These are phyloP conservation scores for Panurus biarmicus DNA, from an alignment of 2,113 vertebrate genomes.

Conservation along the genomic window DNA sequence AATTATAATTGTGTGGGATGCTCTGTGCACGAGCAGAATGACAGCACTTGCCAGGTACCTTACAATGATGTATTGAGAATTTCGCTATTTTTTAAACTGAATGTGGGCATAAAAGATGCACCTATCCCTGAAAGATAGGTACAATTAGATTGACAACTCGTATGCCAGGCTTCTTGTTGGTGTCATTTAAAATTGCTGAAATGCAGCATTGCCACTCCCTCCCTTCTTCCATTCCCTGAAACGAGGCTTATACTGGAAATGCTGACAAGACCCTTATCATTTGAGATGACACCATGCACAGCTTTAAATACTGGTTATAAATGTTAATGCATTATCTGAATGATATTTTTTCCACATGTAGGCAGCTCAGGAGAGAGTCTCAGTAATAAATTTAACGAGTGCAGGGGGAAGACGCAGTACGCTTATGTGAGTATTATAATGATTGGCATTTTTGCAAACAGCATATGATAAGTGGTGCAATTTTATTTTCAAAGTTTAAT, in stretches of 20 bases:
- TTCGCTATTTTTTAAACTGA: not conserved
- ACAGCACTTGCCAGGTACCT: not conserved
- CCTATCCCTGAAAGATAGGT: not conserved
- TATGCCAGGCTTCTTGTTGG: not conserved
- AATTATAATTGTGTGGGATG: not conserved
- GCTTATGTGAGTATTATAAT: slow-evolving; percentile 43
- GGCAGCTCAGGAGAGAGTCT: slow-evolving; percentile 8
- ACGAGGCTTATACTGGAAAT: not conserved
- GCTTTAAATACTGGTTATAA: slow-evolving; percentile 48
- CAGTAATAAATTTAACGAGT: slow-evolving; percentile 30
- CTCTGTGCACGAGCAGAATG: not conserved
- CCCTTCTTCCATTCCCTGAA: not conserved
- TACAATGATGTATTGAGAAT: not conserved
- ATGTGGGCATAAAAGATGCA: not conserved
- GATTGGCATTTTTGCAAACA: slow-evolving; percentile 56
- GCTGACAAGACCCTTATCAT: slow-evolving; percentile 26
- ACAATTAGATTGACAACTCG: not conserved
- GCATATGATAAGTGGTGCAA: slow-evolving; percentile 42
- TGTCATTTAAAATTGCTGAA: not conserved
- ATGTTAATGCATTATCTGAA: slow-evolving; percentile 44
- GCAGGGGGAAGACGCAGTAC: not conserved
- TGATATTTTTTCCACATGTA: slow-evolving; percentile 34
- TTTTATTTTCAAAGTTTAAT: slow-evolving; percentile 61
- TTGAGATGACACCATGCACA: slow-evolving; percentile 1
- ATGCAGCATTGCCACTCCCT: not conserved